Base-by-base conservation (phyloP, 1,140 invertebrate genomes). In the Piezodorus guildinii region DNA sequence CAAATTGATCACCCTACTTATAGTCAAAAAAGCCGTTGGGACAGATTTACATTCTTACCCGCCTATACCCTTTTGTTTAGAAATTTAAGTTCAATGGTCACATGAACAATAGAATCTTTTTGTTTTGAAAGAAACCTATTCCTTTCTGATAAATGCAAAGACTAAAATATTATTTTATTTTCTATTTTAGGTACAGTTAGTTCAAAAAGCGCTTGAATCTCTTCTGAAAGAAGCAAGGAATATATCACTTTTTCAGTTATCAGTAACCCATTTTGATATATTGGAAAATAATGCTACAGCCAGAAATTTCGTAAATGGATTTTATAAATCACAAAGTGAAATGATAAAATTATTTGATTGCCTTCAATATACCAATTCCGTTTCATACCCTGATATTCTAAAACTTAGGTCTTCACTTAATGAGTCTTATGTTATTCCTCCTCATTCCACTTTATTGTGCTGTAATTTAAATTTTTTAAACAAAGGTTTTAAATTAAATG, bases 401-500 rank as follows among this genome's bases (percentile, higher is more conserved):
- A 44, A 60, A 44, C 61, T 67, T 49, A 14, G 62, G n/a, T n/a
- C n/a, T n/a, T n/a, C n/a, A n/a, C n/a, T n/a, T 46, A 34, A 56
- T 3, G 58, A 65, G 60, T 16, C 44, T 1, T 71, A 64, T 62
- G 17, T 71, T 68, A 69, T 80, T 16, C 73, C 79, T 60, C 77
- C 78, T n/a, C 72, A 73, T 45, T 77, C 73, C 67, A 64, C 61
- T 23, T 82, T 81, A 72, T 77, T 75, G 67, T 77, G 74, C 60
- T 74, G 75, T 56, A 74, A 82, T 67, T 68, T 81, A 9, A 68
- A 63, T 59, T 68, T 77, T 17, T 72, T 78, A 5, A 63, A 69
- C 30, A 60, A 72, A 46, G 73, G 72, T 51, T n/a, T n/a, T n/a
- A n/a, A n/a, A n/a, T n/a, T n/a, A n/a, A 69, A 71, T 16, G 66